phyloP scores from a whole-genome alignment of 2,888 invertebrate species.

The Cybosia mesomella region DNA sequence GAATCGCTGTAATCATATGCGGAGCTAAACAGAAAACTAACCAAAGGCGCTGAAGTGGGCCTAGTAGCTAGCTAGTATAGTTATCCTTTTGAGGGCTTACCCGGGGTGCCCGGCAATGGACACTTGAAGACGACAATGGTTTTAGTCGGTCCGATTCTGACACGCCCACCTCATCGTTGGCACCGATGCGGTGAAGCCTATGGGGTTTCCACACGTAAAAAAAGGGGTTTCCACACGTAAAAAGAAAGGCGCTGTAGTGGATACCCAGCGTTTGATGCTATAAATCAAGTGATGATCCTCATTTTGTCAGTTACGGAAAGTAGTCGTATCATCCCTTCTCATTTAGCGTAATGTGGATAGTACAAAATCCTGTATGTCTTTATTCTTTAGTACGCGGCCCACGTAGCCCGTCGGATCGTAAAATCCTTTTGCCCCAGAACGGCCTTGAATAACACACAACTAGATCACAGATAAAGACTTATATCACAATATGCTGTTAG shows the following conservation, averaged over 20 bases:
- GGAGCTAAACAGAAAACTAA: constrained; percentile 24
- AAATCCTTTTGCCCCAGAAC: constrained; percentile 65
- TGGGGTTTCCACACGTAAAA: too few species aligned
- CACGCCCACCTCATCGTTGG: too few species aligned
- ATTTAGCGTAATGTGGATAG: constrained; percentile 60
- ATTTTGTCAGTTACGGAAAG: constrained; percentile 57
- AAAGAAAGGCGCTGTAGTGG: constrained; percentile 27
- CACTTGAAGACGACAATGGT: too few species aligned
- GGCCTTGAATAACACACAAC: constrained; percentile 64
- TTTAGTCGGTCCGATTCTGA: too few species aligned
- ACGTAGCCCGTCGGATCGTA: constrained; percentile 64
- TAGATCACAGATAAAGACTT: constrained; percentile 65
- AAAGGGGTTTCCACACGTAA: too few species aligned
- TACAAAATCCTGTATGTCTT: constrained; percentile 57
- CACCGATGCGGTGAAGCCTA: too few species aligned
- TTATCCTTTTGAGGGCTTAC: too few species aligned
- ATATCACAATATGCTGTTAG: constrained; percentile 60
- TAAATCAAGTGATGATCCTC: constrained; percentile 55
- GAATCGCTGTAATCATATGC: not conserved
- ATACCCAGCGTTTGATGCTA: constrained; percentile 45
- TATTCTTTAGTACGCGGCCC: constrained; percentile 59
- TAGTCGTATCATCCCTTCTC: constrained; percentile 60
- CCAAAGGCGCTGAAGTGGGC: constrained; percentile 26
- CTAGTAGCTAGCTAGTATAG: too few species aligned
- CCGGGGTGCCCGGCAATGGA: too few species aligned